Base-by-base conservation (phyloP, 2,888 invertebrate species). In the Rhogogaster chlorosoma region DNA sequence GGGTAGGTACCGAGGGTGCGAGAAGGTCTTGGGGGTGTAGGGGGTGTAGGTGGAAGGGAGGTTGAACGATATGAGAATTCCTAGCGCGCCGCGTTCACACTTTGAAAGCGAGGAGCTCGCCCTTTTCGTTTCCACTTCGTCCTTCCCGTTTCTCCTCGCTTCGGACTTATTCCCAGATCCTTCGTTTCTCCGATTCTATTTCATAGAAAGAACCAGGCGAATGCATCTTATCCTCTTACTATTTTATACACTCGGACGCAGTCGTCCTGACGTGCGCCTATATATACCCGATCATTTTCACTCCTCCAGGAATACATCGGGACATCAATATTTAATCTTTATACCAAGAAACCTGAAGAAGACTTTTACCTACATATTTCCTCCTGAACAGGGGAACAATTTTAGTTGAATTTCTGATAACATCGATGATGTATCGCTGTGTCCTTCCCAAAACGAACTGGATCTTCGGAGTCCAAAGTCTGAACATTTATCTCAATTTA, bases 31-130 rank as follows among this genome's bases (percentile, higher is more conserved):
- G 45, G 10, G 42, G 45, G 45, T 3, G 26, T 18, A 18, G 5
- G 67, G 45, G 29, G 29, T 29, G 45, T 5, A 26, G 38, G 18
- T n/a, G 38, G 67, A 53, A 73, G 42, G 77, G 84, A 78, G 45
- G 12, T 57, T 42, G 77, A 84, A 73, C 77, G 84, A 84, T 84
- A 84, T 84, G 84, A 84, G 67, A 84, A 84, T 84, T 84, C 84
- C 67, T 84, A 32, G 84, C 75, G 84, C 77, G 84, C 84, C 84
- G 45, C 75, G 84, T 75, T 84, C 64, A 78, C 84, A 78, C 84
- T 84, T 84, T 84, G 77, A 78, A 77, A 84, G 67, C 36, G 77
- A 84, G 26, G 64, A 29, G 61, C 49, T 84, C 77, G n/a, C 84
- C 67, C 77, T 64, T 53, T 42, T 84, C 84, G 15, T 26, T 18